These are phyloP conservation scores for Heliothis peltigera DNA, from an alignment of 2,888 invertebrate species.

Conservation along the genomic window DNA sequence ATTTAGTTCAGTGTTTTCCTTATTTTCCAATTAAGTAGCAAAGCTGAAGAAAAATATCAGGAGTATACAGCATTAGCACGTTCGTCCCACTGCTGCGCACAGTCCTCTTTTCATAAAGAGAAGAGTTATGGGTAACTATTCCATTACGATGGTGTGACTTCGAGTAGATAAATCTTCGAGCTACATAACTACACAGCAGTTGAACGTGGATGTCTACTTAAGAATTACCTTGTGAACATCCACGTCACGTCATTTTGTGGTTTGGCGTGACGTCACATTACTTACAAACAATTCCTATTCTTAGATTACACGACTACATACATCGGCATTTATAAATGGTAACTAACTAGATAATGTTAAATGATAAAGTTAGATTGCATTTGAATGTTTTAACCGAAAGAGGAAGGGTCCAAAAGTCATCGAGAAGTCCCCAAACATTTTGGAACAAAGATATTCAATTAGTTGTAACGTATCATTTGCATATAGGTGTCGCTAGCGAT, in stretches of 20 bases:
- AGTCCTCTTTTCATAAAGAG: no score
- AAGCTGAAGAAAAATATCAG: no score
- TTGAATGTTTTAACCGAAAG: constrained; percentile 62
- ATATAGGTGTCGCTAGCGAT: constrained; percentile 87
- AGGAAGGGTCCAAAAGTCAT: constrained; percentile 75
- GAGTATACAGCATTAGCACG: no score
- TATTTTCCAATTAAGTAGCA: no score
- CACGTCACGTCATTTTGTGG: constrained; percentile 19
- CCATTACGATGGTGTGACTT: no score
- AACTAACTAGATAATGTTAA: constrained; percentile 12
- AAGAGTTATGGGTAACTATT: no score
- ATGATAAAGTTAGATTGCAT: constrained; percentile 54
- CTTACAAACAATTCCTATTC: constrained; percentile 23
- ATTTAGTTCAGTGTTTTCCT: no score
- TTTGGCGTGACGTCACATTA: constrained; percentile 34
- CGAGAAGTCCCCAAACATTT: constrained; percentile 69
- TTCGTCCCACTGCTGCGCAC: no score
- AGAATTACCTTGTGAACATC: background rate
- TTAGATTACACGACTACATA: constrained; percentile 18
- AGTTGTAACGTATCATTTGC: constrained; percentile 85
- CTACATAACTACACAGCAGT: background rate
- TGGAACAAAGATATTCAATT: constrained; percentile 88
- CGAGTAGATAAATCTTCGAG: no score
- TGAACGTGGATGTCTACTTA: background rate
- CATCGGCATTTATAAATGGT: constrained; percentile 14